These are phyloP conservation scores for Molothrus aeneus DNA, from an alignment of 2,797 vertebrate species.

Conservation along the genomic window DNA sequence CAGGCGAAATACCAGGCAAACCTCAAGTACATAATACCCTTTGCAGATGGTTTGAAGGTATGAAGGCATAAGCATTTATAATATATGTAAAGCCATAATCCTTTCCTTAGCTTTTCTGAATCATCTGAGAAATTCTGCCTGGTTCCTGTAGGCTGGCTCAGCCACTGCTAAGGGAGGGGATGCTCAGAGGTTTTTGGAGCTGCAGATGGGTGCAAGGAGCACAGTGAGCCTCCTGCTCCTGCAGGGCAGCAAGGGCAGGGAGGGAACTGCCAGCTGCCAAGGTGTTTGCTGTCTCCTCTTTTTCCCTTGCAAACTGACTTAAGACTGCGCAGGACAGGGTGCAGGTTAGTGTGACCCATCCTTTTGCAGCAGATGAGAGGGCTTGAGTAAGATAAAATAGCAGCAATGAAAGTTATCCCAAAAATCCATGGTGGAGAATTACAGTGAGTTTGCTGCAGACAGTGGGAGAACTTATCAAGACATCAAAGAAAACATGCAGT, in stretches of 20 bases:
- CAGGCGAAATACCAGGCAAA: neutral
- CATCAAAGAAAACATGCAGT: neutral
- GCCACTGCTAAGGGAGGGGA: neutral
- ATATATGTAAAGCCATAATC: slow-evolving; percentile 48
- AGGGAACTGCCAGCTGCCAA: neutral
- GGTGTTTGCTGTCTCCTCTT: neutral
- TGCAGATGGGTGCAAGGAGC: neutral
- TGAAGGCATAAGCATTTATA: neutral
- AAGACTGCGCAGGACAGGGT: neutral
- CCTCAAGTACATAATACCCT: neutral
- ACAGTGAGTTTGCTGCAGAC: neutral
- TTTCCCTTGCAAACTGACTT: neutral
- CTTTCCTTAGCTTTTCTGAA: neutral
- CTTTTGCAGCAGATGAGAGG: neutral
- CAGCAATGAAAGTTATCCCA: neutral
- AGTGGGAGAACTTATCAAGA: neutral
- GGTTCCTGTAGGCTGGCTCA: neutral
- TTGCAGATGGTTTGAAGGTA: neutral
- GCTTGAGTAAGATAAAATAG: neutral
- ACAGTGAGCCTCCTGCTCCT: neutral
- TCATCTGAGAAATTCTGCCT: neutral
- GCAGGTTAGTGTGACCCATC: neutral
- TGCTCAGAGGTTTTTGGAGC: neutral
- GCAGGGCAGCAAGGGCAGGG: neutral
- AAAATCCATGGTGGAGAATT: neutral